Base-by-base conservation (phyloP, 2,888 invertebrate genomes). In the Torymus texanus region DNA sequence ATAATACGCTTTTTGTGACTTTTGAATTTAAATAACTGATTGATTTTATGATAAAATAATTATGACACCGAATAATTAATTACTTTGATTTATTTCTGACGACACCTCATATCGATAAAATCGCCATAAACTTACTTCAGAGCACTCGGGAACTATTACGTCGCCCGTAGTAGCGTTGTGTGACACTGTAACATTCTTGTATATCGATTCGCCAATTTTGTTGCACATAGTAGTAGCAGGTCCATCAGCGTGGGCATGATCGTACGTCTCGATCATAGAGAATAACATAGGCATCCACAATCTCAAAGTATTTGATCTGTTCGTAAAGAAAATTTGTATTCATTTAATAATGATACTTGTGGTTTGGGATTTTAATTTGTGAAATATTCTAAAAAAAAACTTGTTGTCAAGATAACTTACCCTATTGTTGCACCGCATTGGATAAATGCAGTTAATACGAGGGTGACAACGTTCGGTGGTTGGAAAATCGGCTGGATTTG, bases 261-360 rank as follows among this genome's bases (percentile, higher is more conserved):
- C 91, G 75, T 89, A 85, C 66, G 91, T 91, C 14, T 88, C 87
- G 63, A 95, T 94, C 88, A 95, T 94, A 62, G 95, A 94, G 83
- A 97, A 97, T 14, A 97, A 91, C 88, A 97, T 96, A 0, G 97
- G 97, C 87, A 97, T 93, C 97, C 97, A 97, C 53, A 97, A 92
- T 70, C 96, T 94, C 53, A 97, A 91, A 0, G 97, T 96, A 87
- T 97, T 97, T 83, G 95, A 92, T 41, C 95, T 95, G 89, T 16
- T 89, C 63, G 21, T 29, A 56, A 75, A 11, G 8, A 41, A 41
- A 41, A 41, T 5, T 41, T 29, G 2, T 29, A 0, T 41, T 5
- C 8, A 41, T 41, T 41, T 1, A 41, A 41, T 8, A 8, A 41
- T 41, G 41, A 8, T 41, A 0, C 1, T 21, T 21, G 21, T 21